Conservation (phyloP, 2,888 invertebrate genomes). For the Platerodrilus igneus region DNA sequence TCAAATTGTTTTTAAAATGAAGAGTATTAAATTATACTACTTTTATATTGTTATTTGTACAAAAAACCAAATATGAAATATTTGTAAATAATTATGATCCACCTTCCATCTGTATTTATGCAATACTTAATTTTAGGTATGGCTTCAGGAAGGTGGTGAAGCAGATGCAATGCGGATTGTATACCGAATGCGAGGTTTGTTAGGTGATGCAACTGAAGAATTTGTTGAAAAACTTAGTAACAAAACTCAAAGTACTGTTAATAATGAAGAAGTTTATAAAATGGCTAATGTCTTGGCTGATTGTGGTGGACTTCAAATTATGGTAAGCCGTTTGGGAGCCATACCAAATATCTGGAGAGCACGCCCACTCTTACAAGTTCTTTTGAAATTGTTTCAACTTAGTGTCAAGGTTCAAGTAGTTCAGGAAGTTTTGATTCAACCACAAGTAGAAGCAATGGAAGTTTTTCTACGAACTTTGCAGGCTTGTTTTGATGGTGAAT, state of each 20-base stretch:
- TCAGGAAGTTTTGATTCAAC: constrained; percentile 82
- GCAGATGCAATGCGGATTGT: constrained; percentile 96
- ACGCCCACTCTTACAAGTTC: constrained; percentile 79
- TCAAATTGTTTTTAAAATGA: too few species aligned
- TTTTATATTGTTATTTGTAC: too few species aligned
- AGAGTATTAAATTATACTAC: too few species aligned
- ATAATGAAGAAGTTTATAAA: constrained; percentile 91
- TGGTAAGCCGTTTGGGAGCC: constrained; percentile 79
- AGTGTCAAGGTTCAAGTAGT: constrained; percentile 88
- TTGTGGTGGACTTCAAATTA: constrained; percentile 71
- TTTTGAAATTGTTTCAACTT: constrained; percentile 83
- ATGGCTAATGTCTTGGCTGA: constrained; percentile 83
- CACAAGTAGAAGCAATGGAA: constrained; percentile 77
- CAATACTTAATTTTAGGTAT: constrained; percentile 55
- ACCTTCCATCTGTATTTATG: too few species aligned
- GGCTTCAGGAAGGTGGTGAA: constrained; percentile 85
- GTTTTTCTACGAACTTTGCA: constrained; percentile 82
- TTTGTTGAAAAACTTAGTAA: constrained; percentile 91
- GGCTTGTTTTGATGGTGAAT: constrained; percentile 61
- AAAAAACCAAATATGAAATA: too few species aligned
- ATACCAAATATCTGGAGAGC: constrained; percentile 84
- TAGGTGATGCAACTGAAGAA: constrained; percentile 98
- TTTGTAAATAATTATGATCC: too few species aligned
- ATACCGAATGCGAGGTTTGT: constrained; percentile 94
- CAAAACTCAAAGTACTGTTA: constrained; percentile 79